Conservation (phyloP, 2,888 invertebrate species). For the Calameuta idolon region DNA sequence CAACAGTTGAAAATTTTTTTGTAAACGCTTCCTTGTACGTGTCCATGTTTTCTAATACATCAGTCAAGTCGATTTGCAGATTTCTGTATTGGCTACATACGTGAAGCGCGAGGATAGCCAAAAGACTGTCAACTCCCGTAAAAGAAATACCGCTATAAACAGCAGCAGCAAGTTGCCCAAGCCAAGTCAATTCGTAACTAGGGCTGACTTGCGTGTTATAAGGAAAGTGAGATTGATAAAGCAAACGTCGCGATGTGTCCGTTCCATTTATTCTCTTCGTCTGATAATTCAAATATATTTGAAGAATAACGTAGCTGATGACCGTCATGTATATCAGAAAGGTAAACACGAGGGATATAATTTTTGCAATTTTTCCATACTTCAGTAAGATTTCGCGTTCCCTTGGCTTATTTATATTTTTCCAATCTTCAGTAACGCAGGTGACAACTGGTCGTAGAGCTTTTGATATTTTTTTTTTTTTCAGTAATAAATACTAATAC, state of each 20-base stretch:
- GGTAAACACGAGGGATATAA: slow-evolving; percentile 3
- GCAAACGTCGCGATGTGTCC: background rate
- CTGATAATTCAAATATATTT: background rate
- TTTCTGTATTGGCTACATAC: slow-evolving; percentile 34
- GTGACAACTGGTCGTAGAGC: slow-evolving; percentile 19
- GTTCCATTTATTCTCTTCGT: background rate
- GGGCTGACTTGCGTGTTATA: slow-evolving; percentile 20
- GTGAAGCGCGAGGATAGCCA: slow-evolving; percentile 38
- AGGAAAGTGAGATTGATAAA: background rate
- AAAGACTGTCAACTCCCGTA: slow-evolving; percentile 33
- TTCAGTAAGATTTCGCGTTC: slow-evolving; percentile 19
- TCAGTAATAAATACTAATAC: too few species aligned
- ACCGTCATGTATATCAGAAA: background rate
- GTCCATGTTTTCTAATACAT: background rate
- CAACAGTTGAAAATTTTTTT: slow-evolving; percentile 18
- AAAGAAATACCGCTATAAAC: slow-evolving; percentile 27
- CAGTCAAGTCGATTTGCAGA: slow-evolving; percentile 12
- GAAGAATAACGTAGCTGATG: background rate
- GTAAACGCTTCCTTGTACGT: background rate
- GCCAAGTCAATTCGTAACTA: slow-evolving; percentile 16
- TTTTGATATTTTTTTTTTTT: slow-evolving; percentile 2
- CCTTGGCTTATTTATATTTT: background rate
- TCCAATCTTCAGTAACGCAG: slow-evolving; percentile 26
- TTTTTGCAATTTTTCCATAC: slow-evolving; percentile 22
- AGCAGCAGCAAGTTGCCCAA: slow-evolving; percentile 26